Conservation (phyloP, 2,888 invertebrate genomes). For the Orthonevra nobilis region DNA sequence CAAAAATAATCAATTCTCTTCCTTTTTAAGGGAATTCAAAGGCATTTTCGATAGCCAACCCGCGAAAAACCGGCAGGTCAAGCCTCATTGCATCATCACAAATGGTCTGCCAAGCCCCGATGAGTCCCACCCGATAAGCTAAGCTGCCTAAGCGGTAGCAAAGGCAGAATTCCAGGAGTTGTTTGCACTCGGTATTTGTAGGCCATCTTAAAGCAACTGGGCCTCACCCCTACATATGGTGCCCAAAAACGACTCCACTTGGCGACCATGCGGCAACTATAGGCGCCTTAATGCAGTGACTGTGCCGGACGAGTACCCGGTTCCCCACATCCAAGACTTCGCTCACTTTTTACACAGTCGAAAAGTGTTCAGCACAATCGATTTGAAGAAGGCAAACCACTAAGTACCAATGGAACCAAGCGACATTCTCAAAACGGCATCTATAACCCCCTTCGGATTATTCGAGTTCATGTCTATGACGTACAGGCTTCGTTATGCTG, state of each 20-base stretch:
- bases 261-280: too few species aligned
- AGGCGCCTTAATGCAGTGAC: too few species aligned
- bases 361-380: background rate
- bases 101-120: background rate
- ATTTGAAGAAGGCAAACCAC: background rate
- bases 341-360: background rate
- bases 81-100: too few species aligned
- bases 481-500: background rate
- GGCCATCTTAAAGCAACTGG: too few species aligned
- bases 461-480: background rate
- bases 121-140: background rate
- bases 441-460: background rate
- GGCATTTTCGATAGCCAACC: too few species aligned
- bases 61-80: too few species aligned
- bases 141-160: background rate
- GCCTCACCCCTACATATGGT: too few species aligned
- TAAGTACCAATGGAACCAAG: slow-evolving; percentile 10
- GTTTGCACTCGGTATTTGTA: too few species aligned
- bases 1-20: too few species aligned
- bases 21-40: too few species aligned
- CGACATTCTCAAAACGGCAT: background rate
- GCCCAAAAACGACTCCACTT: too few species aligned
- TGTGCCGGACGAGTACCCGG: too few species aligned
- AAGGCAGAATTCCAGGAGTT: background rate
- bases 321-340: background rate